Evolutionary conservation across 64 coral and sea anemone genomes (phyloP).

Genomic region (Dendronephthya gigantea): DNA sequence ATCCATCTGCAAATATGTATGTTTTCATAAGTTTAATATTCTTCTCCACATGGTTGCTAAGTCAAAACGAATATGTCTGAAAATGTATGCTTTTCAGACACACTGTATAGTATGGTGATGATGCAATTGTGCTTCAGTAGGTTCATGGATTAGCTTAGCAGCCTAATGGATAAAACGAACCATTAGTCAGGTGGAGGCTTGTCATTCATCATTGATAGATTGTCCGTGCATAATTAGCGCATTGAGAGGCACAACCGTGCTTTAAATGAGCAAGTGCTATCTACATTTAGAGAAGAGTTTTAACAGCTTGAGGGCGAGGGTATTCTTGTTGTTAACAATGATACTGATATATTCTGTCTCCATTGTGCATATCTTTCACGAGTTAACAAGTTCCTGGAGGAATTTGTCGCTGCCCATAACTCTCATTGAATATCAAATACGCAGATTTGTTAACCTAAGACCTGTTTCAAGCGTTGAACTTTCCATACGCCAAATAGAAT

Average conservation of each 20-base stretch:
- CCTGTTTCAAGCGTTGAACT: conserved; percentile 18
- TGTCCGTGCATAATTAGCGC: conserved; percentile 27
- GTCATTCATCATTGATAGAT: conserved; percentile 20
- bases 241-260: conserved; percentile 36
- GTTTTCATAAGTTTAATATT: too few species aligned
- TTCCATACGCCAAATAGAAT: background rate
- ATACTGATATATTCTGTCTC: conserved; percentile 37
- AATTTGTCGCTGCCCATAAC: conserved; percentile 37
- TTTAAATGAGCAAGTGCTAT: conserved; percentile 14
- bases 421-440: conserved; percentile 32
- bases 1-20: too few species aligned
- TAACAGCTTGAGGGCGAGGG: conserved; percentile 40
- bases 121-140: too few species aligned
- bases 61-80: too few species aligned
- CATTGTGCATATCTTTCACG: conserved; percentile 30
- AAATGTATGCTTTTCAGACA: too few species aligned
- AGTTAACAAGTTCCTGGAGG: conserved; percentile 7
- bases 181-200: conserved; percentile 41
- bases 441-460: background rate
- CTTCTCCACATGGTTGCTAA: too few species aligned
- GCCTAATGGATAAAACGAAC: too few species aligned
- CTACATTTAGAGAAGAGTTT: conserved; percentile 22
- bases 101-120: too few species aligned
- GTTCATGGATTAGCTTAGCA: too few species aligned
- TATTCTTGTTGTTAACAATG: conserved; percentile 33